Evolutionary conservation across 2,113 vertebrate species (phyloP), one percentile per base, ranked within the genome.

Genomic region (Xiphorhynchus elegans): DNA sequence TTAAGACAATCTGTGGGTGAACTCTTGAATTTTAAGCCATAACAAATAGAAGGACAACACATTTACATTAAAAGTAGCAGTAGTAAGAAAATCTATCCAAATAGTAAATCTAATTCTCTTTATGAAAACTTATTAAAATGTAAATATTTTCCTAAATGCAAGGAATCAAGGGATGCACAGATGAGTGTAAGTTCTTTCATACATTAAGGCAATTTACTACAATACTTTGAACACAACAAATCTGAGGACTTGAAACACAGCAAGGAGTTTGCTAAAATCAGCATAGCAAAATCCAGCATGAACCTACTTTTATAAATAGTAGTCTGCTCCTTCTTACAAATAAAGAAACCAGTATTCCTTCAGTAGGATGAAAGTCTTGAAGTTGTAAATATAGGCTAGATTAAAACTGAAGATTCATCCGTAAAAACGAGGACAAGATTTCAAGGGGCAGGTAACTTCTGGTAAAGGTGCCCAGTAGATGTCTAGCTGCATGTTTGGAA

Each of bases 261-360:
- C 31, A 90, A 88, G 28, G 19, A 60, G 74, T 60, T 58, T 55
- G 40, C 90, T 88, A 88, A 93, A 90, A 95, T 69, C 70, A 80
- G 55, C 16, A 84, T 2, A 86, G 79, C 33, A 76, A 91, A 94
- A 90, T 33, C 15, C 53, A 74, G 88, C 37, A 24, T 7, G 7
- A 80, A 19, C 11, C 28, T 44, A 13, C 37, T 93, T 91, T 84
- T 50, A 80, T 55, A 83, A 74, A 73, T 11, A 21, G 13, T 5
- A 73, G 40, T 60, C 83, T 85, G 49, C 31, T 83, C 83, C 40
- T 79, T 40, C 68, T 79, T 68, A 59, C 21, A 49, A 89, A 78
- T 47, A 49, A 73, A 67, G n/a, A 83, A 91, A 60, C 2, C 2
- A 2, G 14, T 35, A 59, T 39, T 82, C 29, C 67, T 69, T 74